Conservation (phyloP, 2,797 vertebrate genomes). For the Chaenodraco wilsoni region DNA sequence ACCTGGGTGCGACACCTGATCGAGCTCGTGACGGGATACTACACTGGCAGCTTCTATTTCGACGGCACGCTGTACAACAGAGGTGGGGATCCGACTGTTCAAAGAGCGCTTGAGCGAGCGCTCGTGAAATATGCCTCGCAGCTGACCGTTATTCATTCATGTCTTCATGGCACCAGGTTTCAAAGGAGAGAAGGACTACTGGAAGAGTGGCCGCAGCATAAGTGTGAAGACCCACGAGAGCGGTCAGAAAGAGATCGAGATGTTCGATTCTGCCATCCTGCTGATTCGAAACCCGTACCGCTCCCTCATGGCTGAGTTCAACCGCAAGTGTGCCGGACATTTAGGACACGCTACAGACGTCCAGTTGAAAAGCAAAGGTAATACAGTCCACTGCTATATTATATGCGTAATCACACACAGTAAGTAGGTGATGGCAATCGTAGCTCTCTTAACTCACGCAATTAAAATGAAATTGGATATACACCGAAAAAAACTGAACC, state of each 20-base stretch:
- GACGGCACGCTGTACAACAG: conserved; percentile 95
- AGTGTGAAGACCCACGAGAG: conserved; percentile 98
- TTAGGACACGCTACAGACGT: conserved; percentile 92
- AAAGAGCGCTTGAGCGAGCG: conserved; percentile 7
- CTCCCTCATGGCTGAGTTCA: conserved; percentile 95
- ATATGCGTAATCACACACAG: too few relatives aligned
- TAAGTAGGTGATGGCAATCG: background rate
- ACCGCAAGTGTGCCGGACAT: conserved; percentile 96
- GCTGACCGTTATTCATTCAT: conserved; percentile 29
- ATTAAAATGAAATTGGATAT: background rate
- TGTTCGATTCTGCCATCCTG: conserved; percentile 94
- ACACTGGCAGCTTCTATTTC: conserved; percentile 97
- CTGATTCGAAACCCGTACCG: conserved; percentile 95
- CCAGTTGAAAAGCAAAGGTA: conserved; percentile 95
- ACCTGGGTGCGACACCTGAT: conserved; percentile 97
- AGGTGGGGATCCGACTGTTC: conserved; percentile 79
- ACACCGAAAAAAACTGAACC: background rate
- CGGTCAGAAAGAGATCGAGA: conserved; percentile 92
- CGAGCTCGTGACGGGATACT: conserved; percentile 93
- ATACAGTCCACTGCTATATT: background rate
- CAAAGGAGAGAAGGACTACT: conserved; percentile 98
- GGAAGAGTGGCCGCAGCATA: conserved; percentile 94
- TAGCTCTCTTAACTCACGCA: too few relatives aligned
- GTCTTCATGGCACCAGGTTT: conserved; percentile 85
- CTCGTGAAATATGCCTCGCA: conserved; percentile 7